Evolutionary conservation across 2,888 invertebrate species (phyloP), one percentile per base, ranked within the genome.

Genomic region (Zhuqinia jingwanae): DNA sequence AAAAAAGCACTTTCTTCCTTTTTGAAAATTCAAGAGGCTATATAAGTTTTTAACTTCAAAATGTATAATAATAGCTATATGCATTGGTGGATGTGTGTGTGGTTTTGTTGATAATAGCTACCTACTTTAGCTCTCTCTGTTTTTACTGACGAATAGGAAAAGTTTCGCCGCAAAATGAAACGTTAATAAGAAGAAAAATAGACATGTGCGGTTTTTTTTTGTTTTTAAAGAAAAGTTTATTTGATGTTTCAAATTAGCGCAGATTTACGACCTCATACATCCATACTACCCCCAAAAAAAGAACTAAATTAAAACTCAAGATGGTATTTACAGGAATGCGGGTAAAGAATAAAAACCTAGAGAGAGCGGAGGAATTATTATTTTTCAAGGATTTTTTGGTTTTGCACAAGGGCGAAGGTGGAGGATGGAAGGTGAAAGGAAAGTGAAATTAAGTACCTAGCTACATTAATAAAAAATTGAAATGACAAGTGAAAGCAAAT

Each of bases 161-260:
- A n/a, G 6, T 1, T n/a, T 53, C n/a, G n/a, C 0, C 11, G 20
- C 22, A 58, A 58, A 58, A 10, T 15, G 50, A 27, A 15, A 50
- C 27, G 30, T 47, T 42, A 17, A 50, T 20, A 60, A 60, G 27
- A 25, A 56, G 47, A 47, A 79, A 27, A 30, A 65, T 65, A 50
- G 22, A 20, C 68, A 36, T 36, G 60, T n/a, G 36, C 36, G 36
- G 36, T 36, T 36, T 36, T 36, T 6, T 8, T 36, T 36, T 36
- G 3, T 36, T 58, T 58, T 58, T 58, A 6, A 2, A 6, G 58
- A 10, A 20, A 11, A 45, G 75, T 30, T 3, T 65, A 22, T 22
- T 65, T 83, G 75, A 76, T 17, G 76, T 83, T 83, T 83, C 76
- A 83, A 83, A 76, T 76, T 83, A 83, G 76, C 65, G 10, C 53